Percentiles rank a stretch among this genome's conserved stretches.
Evolutionary conservation across 2,888 invertebrate species (phyloP).

Genomic region (Glaucopsyche alexis): DNA sequence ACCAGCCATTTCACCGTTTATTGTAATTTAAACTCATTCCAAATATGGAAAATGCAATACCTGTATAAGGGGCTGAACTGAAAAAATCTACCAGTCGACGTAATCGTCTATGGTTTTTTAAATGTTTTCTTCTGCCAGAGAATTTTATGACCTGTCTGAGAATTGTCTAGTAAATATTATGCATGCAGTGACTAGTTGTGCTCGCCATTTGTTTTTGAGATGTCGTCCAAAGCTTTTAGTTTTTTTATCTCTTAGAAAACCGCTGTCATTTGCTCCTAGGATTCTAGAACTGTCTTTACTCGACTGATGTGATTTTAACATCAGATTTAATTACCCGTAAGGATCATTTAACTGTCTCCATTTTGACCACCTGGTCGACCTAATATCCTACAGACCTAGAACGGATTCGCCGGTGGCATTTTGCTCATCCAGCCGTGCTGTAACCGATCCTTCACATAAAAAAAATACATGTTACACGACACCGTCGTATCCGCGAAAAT

Average conservation of each 20-base stretch:
- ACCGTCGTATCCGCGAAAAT: slow-evolving; percentile 11
- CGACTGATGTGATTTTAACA: background rate
- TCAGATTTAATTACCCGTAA: background rate
- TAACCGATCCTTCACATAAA: slow-evolving; percentile 4
- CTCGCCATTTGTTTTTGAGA: too few species aligned
- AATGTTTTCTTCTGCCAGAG: too few species aligned
- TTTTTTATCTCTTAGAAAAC: too few species aligned
- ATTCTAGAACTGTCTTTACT: too few species aligned
- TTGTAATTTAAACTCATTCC: slow-evolving; percentile 3
- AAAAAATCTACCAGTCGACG: background rate
- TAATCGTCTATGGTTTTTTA: background rate
- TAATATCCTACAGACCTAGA: slow-evolving; percentile 30
- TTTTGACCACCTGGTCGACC: slow-evolving; percentile 15
- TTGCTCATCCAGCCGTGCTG: slow-evolving; percentile 10
- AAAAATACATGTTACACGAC: slow-evolving; percentile 19
- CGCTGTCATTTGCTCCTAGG: too few species aligned
- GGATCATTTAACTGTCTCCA: background rate
- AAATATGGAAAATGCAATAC: background rate
- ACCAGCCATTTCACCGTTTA: background rate
- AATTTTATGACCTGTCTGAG: background rate
- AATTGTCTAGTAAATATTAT: too few species aligned
- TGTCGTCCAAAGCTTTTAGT: too few species aligned
- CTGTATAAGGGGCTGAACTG: background rate
- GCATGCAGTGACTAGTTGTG: too few species aligned
- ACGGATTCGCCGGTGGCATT: slow-evolving; percentile 30